Base-by-base conservation (phyloP, 1,140 invertebrate species). In the Heterodera schachtii region DNA sequence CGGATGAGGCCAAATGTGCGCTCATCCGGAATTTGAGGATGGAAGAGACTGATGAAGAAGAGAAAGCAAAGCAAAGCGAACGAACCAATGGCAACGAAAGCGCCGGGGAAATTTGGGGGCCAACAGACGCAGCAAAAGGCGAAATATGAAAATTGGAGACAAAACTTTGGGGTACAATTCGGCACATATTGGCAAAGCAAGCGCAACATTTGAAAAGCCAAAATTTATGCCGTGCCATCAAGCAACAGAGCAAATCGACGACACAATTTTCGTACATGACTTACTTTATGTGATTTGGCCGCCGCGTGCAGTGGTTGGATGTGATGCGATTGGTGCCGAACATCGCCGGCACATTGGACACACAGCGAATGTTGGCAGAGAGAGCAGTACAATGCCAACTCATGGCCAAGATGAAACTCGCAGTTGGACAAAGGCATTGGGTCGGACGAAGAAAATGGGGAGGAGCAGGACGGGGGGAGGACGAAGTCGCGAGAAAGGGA, bases 281-380 rank as follows among this genome's bases (percentile, higher is more conserved):
- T 76, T 21, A 81, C 96, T 95, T 98, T 98, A 93, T 97, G 95
- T 85, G 94, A 93, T 92, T 97, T 96, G 91, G 95, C 96, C 91
- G 96, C 95, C 84, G 93, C 92, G 80, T 93, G 93, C 85, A 97
- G 92, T 66, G 94, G 93, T 90, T 97, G 94, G 11, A 97, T 94
- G 88, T 97, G 95, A 88, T 94, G 93, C 81, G 93, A 92, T 76
- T 93, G 92, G 91, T 98, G 96, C 82, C 94, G 92, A 43, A 90
- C 89, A n/a, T 92, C 92, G 86, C 82, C 76, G 79, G 95, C 92
- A 91, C 96, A 98, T 73, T 93, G 90, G 75, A 93, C 92, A 91
- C 96, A 98, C 77, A 95, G 94, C 83, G 95, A 93, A 71, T 94
- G 91, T 90, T 95, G 94, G 91, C 96, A 98, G 73, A 94, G 93